Evolutionary conservation across 2,797 vertebrate species (phyloP).

Genomic region (Sylvia borin): DNA sequence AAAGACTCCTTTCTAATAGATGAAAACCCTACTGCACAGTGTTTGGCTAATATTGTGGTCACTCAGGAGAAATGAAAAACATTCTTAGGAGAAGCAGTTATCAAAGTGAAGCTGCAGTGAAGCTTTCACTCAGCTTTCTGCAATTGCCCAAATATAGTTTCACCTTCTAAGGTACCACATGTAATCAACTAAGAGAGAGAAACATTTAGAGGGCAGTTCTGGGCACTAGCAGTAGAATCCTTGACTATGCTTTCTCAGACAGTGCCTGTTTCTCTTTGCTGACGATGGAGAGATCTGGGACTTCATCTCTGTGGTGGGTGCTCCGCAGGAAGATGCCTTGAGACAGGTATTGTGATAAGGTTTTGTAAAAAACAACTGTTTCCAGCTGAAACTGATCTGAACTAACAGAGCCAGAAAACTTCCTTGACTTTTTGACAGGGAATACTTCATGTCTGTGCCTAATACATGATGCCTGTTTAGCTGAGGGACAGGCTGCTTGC

Average conservation of each 20-base stretch:
- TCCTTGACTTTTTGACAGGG: neutral
- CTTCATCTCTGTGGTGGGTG: neutral
- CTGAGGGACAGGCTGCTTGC: neutral
- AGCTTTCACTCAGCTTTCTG: neutral
- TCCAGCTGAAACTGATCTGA: neutral
- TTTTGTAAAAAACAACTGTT: neutral
- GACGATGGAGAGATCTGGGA: neutral
- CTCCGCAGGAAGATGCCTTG: neutral
- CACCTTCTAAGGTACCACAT: neutral
- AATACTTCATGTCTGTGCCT: neutral
- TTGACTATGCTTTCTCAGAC: neutral
- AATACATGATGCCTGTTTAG: neutral
- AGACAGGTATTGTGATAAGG: neutral
- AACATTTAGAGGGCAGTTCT: neutral
- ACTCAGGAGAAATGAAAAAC: neutral
- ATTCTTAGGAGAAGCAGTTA: neutral
- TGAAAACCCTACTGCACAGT: neutral
- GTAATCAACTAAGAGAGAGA: neutral
- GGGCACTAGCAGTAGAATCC: neutral
- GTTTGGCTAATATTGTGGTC: neutral
- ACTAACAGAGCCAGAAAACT: neutral
- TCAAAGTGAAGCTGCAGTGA: neutral
- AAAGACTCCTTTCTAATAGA: neutral
- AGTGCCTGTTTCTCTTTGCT: neutral
- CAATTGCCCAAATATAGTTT: neutral